Conservation (phyloP, 2,797 vertebrate genomes). For the Sebastes paucispinis region DNA sequence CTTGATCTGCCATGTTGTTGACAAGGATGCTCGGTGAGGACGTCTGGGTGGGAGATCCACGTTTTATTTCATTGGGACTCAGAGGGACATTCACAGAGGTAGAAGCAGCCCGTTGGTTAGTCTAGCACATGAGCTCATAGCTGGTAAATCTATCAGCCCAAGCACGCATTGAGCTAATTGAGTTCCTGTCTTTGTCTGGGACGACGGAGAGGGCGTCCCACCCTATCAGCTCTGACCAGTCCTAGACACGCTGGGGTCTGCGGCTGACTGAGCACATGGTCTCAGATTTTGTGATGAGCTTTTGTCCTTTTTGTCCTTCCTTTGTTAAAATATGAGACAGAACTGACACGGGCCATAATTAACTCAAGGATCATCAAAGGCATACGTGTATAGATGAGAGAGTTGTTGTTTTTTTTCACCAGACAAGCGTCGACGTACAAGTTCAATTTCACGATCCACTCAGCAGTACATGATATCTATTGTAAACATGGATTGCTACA, state of each 20-base stretch:
- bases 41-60: conserved; percentile 9
- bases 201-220: conserved; percentile 70
- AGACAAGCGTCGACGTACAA: background rate
- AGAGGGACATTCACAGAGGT: conserved; percentile 15
- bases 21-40: conserved; percentile 33
- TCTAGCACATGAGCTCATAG: conserved; percentile 81
- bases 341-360: conserved; percentile 7
- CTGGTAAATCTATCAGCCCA: conserved; percentile 80
- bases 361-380: conserved; percentile 4
- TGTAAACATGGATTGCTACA: conserved; percentile 66
- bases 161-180: conserved; percentile 80
- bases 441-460: conserved; percentile 30
- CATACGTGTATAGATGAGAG: background rate
- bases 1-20: conserved; percentile 10
- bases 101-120: conserved; percentile 41
- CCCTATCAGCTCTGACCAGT: conserved; percentile 48
- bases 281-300: conserved; percentile 47
- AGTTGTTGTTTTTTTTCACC: conserved; percentile 33
- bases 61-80: conserved; percentile 33
- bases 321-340: conserved; percentile 23
- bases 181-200: conserved; percentile 84
- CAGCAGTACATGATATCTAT: conserved; percentile 47
- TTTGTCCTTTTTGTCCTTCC: conserved; percentile 63
- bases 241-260: conserved; percentile 49
- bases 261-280: conserved; percentile 28